A percentile compares a stretch with the other conserved stretches of the same genome.
Evolutionary conservation across 1,140 invertebrate genomes (phyloP).

Genomic region (Trichogramma pretiosum): DNA sequence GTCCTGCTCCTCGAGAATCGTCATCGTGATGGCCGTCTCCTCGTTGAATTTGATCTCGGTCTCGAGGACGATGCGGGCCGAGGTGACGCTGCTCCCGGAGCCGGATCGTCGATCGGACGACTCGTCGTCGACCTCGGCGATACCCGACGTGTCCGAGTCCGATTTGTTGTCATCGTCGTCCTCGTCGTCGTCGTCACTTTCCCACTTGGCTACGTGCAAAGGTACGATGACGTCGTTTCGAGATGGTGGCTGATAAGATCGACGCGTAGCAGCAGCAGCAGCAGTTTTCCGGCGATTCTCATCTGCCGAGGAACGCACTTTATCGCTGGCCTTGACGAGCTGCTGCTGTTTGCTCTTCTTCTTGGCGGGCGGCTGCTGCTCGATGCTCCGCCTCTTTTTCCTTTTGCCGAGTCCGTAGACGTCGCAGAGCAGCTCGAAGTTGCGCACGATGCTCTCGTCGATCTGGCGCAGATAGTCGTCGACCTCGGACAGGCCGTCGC

Average conservation of each 20-base stretch:
- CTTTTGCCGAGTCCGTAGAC: constrained; percentile 49
- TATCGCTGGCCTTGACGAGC: no score
- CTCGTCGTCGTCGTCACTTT: constrained; percentile 25
- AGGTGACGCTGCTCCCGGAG: constrained; percentile 15
- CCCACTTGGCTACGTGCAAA: constrained; percentile 13
- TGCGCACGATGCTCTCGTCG: constrained; percentile 49
- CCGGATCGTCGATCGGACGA: constrained; percentile 8
- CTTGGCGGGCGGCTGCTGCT: not conserved
- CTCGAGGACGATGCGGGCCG: constrained; percentile 60
- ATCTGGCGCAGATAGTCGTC: constrained; percentile 43
- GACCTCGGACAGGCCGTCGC: constrained; percentile 56
- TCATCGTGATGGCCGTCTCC: constrained; percentile 70
- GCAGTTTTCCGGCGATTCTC: no score
- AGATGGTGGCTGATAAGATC: no score
- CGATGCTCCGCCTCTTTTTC: constrained; percentile 15
- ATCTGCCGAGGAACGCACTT: no score
- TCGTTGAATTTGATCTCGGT: constrained; percentile 71
- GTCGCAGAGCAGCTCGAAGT: constrained; percentile 60
- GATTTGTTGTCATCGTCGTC: constrained; percentile 18
- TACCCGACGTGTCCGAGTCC: not conserved
- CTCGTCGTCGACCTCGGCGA: constrained; percentile 10
- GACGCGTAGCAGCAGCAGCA: no score
- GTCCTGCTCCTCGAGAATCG: constrained; percentile 61
- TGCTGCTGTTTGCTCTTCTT: no score
- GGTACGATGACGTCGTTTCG: no score